Base-by-base conservation (phyloP, 2,888 invertebrate genomes). In the Gibbula magus region DNA sequence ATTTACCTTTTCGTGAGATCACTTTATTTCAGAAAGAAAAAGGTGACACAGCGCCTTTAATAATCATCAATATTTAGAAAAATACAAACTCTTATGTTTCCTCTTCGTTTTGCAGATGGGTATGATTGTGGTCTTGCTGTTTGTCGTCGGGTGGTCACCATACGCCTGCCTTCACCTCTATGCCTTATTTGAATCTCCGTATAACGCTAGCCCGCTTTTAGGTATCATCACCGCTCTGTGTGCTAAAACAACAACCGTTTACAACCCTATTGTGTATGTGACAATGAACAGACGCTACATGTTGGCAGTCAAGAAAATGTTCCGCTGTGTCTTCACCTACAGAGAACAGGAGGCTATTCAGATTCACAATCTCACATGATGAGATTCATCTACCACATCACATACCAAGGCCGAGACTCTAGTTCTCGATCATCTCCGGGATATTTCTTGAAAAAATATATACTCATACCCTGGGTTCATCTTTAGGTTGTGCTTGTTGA, bases 201-300 rank as follows among this genome's bases (percentile, higher is more conserved):
- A 53, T 18, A 45, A 66, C 0, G 52, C 77, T 25, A n/a, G 70
- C 39, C 29, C 66, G 8, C 35, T 35, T 20, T 35, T 73, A 32
- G 39, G 53, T 0, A 76, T 77, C 25, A 45, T 83, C 3, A 84
- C 88, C 16, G 82, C 88, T 7, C 54, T 88, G n/a, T 85, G 87
- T 73, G 88, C 88, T n/a, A 88, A 88, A 75, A 81, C 86, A 20
- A 86, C 87, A 8, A 83, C 86, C 18, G 83, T 83, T 29, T 83
- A 83, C 81, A 87, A 88, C 80, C 88, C 88, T 0, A 53, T 87
- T 73, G 78, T 88, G 39, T 87, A 87, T 79, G 84, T 85, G 39
- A 75, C 85, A 35, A 56, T 85, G 45, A 86, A 85, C 80, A 83
- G 82, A 67, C 78, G 86, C 20, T 85, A 82, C 52, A 78, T 83